A percentile compares a stretch with the other conserved stretches of the same genome.
These are phyloP conservation scores for Felis catus DNA, from an alignment of 2,113 vertebrate species.

Conservation along the genomic window F.catus_Fca126_mat1.0 CM031420.1:135620001-135620500, in stretches of 20 bases:
- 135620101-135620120: neutral
- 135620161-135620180: neutral
- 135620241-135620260: neutral
- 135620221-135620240: neutral
- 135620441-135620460: neutral
- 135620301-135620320: neutral
- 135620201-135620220: neutral
- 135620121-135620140: neutral
- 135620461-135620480: neutral
- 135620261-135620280: neutral
- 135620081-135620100: neutral
- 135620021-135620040: neutral
- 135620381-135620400: neutral
- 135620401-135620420: neutral
- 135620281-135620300: neutral
- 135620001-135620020: neutral
- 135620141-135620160: neutral
- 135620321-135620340: neutral
- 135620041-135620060: neutral
- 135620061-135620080: neutral
- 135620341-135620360: neutral
- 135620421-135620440: neutral
- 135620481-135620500: neutral
- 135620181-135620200: neutral
- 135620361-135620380: neutral